Evolutionary conservation across 2,888 invertebrate genomes (phyloP).

Genomic region (Melinaea menophilus): DNA sequence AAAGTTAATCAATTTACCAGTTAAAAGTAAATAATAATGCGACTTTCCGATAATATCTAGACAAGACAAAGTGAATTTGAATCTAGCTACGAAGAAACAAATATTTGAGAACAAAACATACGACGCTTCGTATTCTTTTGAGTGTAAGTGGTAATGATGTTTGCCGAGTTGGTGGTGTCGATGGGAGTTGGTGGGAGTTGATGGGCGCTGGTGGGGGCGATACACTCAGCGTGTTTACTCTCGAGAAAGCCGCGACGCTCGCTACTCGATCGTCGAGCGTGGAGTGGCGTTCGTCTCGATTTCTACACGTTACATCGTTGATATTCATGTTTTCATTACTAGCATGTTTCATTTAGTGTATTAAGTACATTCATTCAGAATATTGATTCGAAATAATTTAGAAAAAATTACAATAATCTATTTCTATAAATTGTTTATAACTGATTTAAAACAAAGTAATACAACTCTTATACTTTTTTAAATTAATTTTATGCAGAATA

Average conservation of each 20-base stretch:
- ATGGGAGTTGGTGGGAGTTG: not conserved
- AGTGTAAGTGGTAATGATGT: conserved; percentile 12
- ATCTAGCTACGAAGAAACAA: too few relatives aligned
- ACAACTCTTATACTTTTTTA: too few relatives aligned
- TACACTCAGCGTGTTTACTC: conserved; percentile 13
- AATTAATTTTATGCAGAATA: too few relatives aligned
- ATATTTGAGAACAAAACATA: not conserved
- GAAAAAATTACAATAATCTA: too few relatives aligned
- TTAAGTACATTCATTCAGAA: too few relatives aligned
- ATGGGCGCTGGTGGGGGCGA: conserved; percentile 11
- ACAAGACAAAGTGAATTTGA: too few relatives aligned
- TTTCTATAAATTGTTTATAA: too few relatives aligned
- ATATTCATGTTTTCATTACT: conserved; percentile 12
- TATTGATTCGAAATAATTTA: too few relatives aligned
- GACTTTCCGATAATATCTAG: too few relatives aligned
- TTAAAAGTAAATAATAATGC: too few relatives aligned
- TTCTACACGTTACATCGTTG: conserved; percentile 10
- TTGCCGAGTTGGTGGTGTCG: not conserved
- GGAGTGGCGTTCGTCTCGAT: conserved; percentile 27
- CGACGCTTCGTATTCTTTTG: conserved; percentile 10
- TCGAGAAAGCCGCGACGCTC: conserved; percentile 11
- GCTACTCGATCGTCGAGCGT: conserved; percentile 12
- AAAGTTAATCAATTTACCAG: too few relatives aligned
- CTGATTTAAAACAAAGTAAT: too few relatives aligned
- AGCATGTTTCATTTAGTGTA: not conserved